phyloP scores from a whole-genome alignment of 2,113 vertebrate species.

The Microcebus tavaratra region DNA sequence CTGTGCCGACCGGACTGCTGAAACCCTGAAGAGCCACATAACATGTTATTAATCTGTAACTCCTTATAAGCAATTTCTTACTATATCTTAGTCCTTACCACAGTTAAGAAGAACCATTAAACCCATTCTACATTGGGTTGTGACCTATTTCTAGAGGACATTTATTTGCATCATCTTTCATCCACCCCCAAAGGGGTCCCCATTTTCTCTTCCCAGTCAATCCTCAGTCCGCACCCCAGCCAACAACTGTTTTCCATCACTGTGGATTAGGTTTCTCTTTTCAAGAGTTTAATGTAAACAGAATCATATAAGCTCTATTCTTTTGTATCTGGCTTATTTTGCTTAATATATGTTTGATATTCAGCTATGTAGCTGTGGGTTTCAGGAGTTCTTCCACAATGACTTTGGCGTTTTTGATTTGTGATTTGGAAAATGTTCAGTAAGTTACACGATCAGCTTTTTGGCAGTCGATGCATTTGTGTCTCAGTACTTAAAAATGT shows the following conservation, averaged over 20 bases:
- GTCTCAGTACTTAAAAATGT: neutral
- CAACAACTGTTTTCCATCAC: neutral
- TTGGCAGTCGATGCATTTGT: neutral
- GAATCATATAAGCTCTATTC: neutral
- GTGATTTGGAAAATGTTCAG: neutral
- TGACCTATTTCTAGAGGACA: neutral
- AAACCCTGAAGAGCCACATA: constrained; percentile 35
- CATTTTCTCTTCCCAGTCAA: neutral
- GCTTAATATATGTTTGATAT: neutral
- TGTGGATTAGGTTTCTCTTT: constrained; percentile 8
- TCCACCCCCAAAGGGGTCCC: neutral
- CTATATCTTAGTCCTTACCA: neutral
- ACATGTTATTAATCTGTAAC: constrained; percentile 35
- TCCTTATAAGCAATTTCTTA: neutral
- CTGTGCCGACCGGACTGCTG: constrained; percentile 17
- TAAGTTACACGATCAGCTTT: neutral
- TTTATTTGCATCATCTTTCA: neutral
- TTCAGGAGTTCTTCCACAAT: neutral
- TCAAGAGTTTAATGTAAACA: neutral
- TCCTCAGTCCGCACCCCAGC: neutral
- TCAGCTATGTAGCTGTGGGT: neutral
- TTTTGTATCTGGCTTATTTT: neutral
- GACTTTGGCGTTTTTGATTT: neutral
- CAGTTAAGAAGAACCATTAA: neutral
- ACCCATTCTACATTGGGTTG: neutral